A percentile compares a stretch with the other conserved stretches of the same genome.
These are phyloP conservation scores for Rousettus leschenaultii DNA, from an alignment of 2,113 vertebrate species.

Conservation along the genomic window DNA sequence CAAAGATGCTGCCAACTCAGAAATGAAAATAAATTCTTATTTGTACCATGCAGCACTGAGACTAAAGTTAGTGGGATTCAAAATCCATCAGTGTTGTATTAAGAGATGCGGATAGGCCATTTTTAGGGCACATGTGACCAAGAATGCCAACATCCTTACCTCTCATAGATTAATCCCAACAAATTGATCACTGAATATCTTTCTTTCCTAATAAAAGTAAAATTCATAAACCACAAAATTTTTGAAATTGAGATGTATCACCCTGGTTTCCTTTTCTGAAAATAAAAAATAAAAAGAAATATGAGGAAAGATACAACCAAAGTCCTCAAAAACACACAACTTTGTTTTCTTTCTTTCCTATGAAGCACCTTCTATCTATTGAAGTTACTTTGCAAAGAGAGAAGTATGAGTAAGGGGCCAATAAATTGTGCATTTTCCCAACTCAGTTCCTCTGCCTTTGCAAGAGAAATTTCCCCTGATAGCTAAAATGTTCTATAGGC, in stretches of 20 bases:
- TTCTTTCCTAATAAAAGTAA: background rate
- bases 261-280: background rate
- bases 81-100: background rate
- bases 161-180: background rate
- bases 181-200: background rate
- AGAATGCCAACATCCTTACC: background rate
- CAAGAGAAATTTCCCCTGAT: constrained; percentile 68
- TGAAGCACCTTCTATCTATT: constrained; percentile 39
- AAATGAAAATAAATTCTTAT: background rate
- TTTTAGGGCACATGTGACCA: background rate
- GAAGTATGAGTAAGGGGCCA: constrained; percentile 59
- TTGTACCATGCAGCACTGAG: background rate
- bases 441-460: constrained; percentile 54
- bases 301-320: background rate
- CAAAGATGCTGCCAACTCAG: background rate
- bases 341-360: background rate
- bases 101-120: background rate
- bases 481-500: constrained; percentile 32
- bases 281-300: constrained; percentile 14
- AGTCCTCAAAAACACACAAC: background rate
- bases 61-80: background rate
- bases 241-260: background rate
- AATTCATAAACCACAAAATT: background rate
- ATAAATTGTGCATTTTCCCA: constrained; percentile 62
- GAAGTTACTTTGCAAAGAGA: constrained; percentile 48